Evolutionary conservation across 1,140 invertebrate species (phyloP).

Genomic region (Dysdera silvatica): DNA sequence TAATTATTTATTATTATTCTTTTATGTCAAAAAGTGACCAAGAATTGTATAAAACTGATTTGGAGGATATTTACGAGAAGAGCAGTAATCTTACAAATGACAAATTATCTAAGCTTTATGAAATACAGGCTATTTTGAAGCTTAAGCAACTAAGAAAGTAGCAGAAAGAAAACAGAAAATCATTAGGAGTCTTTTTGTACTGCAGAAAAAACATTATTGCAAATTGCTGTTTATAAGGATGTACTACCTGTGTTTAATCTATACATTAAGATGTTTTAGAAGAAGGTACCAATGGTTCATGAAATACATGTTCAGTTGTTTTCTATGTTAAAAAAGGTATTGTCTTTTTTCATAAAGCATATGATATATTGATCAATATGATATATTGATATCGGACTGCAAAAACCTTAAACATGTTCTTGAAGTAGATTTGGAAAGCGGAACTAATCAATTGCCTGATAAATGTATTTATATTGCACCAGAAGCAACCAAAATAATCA

Average conservation of each 20-base stretch:
- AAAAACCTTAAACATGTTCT: too few species aligned
- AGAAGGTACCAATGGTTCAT: slow-evolving; percentile 6
- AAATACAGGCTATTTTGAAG: background rate
- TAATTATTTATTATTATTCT: background rate
- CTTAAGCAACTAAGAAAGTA: slow-evolving; percentile 1
- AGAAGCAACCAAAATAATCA: too few species aligned
- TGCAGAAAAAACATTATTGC: slow-evolving; percentile 7
- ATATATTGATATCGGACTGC: too few species aligned
- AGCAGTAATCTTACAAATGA: background rate
- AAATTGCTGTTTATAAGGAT: slow-evolving; percentile 1
- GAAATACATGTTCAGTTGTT: too few species aligned
- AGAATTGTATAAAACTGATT: background rate
- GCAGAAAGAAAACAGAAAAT: slow-evolving; percentile 1
- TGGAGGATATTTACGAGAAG: background rate
- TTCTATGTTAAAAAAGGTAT: too few species aligned
- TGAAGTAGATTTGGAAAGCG: too few species aligned
- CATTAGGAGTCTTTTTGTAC: slow-evolving; percentile 1
- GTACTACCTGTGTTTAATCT: slow-evolving; percentile 4
- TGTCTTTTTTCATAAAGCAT: too few species aligned
- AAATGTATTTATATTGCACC: too few species aligned
- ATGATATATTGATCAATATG: too few species aligned
- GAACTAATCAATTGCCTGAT: too few species aligned
- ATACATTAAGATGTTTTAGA: slow-evolving; percentile 9
- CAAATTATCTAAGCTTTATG: background rate
- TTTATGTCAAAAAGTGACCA: background rate